phyloP scores from a whole-genome alignment of 2,888 invertebrate genomes.

The Luperina nickerlii region DNA sequence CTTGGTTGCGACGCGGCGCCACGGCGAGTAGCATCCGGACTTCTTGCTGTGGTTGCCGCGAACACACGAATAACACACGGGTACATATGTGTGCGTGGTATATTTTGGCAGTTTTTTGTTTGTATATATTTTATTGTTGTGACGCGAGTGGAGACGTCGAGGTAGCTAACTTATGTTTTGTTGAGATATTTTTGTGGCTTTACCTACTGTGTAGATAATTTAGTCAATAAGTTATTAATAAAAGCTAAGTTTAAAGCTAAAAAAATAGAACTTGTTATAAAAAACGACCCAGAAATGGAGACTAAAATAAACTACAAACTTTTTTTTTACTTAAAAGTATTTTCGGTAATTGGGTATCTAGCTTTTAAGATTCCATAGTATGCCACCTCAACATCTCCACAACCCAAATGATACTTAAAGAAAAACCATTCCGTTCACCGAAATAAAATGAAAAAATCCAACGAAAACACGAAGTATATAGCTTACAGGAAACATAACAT shows the following conservation, averaged over 20 bases:
- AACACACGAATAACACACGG: slow-evolving; percentile 81
- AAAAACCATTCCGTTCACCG: slow-evolving; percentile 73
- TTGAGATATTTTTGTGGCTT: background rate
- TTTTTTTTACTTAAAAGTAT: background rate
- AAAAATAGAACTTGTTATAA: background rate
- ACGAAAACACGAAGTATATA: slow-evolving; percentile 70
- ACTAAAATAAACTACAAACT: background rate
- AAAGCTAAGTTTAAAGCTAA: background rate
- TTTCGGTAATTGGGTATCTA: background rate
- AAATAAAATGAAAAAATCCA: slow-evolving; percentile 68
- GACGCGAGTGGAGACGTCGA: slow-evolving; percentile 72
- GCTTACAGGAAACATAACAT: slow-evolving; percentile 72
- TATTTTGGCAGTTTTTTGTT: slow-evolving; percentile 32
- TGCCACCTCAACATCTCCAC: slow-evolving; percentile 68
- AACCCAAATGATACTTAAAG: slow-evolving; percentile 69
- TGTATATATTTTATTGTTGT: slow-evolving; percentile 47
- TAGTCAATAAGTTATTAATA: background rate
- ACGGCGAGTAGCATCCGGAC: slow-evolving; percentile 96
- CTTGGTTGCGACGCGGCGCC: slow-evolving; percentile 98
- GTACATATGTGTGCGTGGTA: slow-evolving; percentile 84
- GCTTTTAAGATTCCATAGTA: background rate
- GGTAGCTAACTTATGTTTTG: slow-evolving; percentile 59
- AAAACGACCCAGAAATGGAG: background rate
- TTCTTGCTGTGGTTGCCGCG: slow-evolving; percentile 91
- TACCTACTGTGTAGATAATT: background rate